Base-by-base conservation (phyloP, 2,888 invertebrate species). In the Cacoxenus indagator region DNA sequence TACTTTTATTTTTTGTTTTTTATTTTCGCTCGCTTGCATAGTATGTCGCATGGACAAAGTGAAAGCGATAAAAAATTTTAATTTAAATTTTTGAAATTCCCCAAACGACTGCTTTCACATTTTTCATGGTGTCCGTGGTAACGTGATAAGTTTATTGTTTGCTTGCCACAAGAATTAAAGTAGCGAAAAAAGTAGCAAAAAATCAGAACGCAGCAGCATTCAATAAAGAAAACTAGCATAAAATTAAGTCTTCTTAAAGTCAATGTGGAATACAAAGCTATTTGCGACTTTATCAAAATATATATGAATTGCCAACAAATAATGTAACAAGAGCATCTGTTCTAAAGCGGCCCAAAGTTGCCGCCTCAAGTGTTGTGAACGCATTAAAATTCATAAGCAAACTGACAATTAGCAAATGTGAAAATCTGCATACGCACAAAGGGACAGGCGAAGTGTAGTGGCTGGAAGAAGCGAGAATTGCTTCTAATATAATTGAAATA, bases 21-120 rank as follows among this genome's bases (percentile, higher is more conserved):
- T n/a, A n/a, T n/a, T n/a, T n/a, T n/a, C n/a, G n/a, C n/a, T n/a
- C n/a, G n/a, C n/a, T n/a, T n/a, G n/a, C n/a, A n/a, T n/a, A n/a
- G n/a, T n/a, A n/a, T n/a, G n/a, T n/a, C n/a, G n/a, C n/a, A n/a
- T n/a, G n/a, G n/a, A n/a, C n/a, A n/a, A n/a, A n/a, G n/a, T n/a
- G n/a, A n/a, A n/a, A n/a, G n/a, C n/a, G n/a, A n/a, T n/a, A n/a
- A n/a, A n/a, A n/a, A n/a, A n/a, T 37, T 54, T 54, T 54, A 54
- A 54, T 54, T 54, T 24, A 54, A 54, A 54, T 54, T 26, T 54
- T 54, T 54, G 11, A 54, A 24, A 54, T 54, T 54, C 14, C 54
- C 54, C 22, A 24, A 54, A 11, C 54, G 26, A 54, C 26, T 54
- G 54, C 26, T 19, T 54, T 9, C 26, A 9, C 26, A 54, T 54